Evolutionary conservation across 2,797 vertebrate genomes (phyloP).

Genomic region (Takifugu ocellatus): DNA sequence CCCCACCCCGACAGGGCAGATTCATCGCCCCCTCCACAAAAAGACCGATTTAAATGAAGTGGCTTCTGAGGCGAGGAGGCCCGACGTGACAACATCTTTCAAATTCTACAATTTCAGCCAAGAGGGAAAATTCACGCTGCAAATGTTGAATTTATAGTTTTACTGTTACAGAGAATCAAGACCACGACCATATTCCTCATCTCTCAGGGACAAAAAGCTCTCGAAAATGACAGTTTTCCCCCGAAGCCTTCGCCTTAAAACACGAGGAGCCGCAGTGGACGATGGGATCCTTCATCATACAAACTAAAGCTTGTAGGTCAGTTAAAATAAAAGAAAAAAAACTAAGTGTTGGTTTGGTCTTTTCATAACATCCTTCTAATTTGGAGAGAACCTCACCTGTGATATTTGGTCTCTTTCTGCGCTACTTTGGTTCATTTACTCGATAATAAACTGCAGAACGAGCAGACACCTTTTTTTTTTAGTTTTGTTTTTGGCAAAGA

Average conservation of each 20-base stretch:
- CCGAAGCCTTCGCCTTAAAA: not conserved
- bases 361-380: conserved; percentile 8
- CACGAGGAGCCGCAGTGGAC: not conserved
- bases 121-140: conserved; percentile 8
- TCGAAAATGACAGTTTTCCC: not conserved
- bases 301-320: not conserved
- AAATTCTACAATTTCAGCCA: conserved; percentile 8
- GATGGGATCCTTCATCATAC: conserved; percentile 3
- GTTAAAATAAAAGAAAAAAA: not conserved
- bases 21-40: conserved; percentile 14
- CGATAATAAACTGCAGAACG: conserved; percentile 46
- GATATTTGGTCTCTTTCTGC: conserved; percentile 63
- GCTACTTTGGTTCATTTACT: conserved; percentile 62
- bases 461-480: conserved; percentile 58
- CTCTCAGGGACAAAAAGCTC: not conserved
- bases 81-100: not conserved
- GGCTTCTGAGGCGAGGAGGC: conserved; percentile 18
- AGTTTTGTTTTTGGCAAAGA: conserved; percentile 53
- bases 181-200: not conserved
- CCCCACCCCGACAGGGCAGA: conserved; percentile 23
- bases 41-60: conserved; percentile 20
- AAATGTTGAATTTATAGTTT: conserved; percentile 1
- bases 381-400: conserved; percentile 19
- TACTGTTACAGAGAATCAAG: conserved; percentile 15
- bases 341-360: conserved; percentile 1